Evolutionary conservation across 1,140 invertebrate genomes (phyloP), one percentile per base, ranked within the genome.

Genomic region (Diorhabda sublineata): DNA sequence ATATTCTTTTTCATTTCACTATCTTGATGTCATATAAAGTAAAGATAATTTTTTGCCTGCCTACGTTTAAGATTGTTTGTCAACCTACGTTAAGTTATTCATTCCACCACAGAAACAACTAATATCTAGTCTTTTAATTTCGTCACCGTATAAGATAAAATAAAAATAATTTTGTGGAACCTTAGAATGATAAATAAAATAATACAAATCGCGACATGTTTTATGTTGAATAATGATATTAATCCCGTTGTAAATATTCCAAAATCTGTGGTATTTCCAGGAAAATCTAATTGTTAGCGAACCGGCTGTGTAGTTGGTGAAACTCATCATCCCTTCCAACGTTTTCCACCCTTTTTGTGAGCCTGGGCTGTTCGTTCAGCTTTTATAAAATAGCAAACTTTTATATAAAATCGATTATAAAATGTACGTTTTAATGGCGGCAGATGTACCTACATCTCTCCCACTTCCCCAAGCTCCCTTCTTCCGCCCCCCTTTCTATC

Each of bases 341-440:
- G 66, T 69, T 73, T 71, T 70, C 69, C 67, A 61, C 72, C 72
- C 72, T 69, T 73, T 73, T 73, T 73, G 67, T n/a, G 47, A 52
- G 47, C 47, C 47, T 52, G 47, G 69, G 69, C 69, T 66, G 64
- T 68, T 70, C 70, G 66, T 41, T 60, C 52, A 9, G 45, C 57
- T 66, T 45, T 42, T 58, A 67, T 67, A 67, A 67, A 67, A 67
- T 73, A 73, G 70, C 72, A 68, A 73, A 73, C 72, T 73, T 73
- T 73, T 73, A 73, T 73, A 69, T 71, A 73, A 73, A 73, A 73
- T 73, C 72, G 72, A 73, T 73, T 73, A 73, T 69, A 70, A 73
- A 68, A 70, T 64, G 72, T 73, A 73, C 67, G 70, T 71, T 73
- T 73, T 73, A 73, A 73, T 73, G 72, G 65, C 42, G 57, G 42